phyloP scores from a whole-genome alignment of 2,113 vertebrate species.

The Solenodon paradoxus region DNA sequence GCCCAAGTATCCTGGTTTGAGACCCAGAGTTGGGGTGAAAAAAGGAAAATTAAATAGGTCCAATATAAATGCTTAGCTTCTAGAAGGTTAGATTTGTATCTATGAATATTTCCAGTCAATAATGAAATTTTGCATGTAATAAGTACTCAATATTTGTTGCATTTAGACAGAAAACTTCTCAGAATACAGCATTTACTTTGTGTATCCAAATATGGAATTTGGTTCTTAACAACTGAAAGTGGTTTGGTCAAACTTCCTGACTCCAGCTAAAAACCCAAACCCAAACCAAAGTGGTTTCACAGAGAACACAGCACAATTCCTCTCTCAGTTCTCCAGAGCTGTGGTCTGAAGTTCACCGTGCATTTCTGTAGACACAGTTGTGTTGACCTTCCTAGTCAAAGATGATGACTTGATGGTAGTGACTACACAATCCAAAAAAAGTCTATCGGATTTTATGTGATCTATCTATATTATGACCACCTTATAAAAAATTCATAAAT shows the following conservation, averaged over 20 bases:
- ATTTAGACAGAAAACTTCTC: slow-evolving; percentile 11
- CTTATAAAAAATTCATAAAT: neutral
- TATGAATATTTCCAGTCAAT: neutral
- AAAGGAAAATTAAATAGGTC: neutral
- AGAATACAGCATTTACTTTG: neutral
- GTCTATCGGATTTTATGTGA: neutral
- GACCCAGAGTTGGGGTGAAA: too few species aligned
- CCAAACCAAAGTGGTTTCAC: neutral
- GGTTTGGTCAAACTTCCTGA: neutral
- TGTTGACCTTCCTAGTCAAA: neutral
- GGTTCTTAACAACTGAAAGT: neutral
- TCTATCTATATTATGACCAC: neutral
- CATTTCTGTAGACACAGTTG: neutral
- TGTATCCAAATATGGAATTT: neutral
- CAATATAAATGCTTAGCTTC: neutral
- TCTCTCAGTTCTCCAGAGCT: neutral
- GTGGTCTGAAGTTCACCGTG: neutral
- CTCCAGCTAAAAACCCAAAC: neutral
- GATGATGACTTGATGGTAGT: neutral
- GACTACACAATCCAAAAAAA: neutral
- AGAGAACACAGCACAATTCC: neutral
- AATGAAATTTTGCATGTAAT: neutral
- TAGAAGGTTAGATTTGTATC: neutral
- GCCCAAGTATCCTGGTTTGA: too few species aligned
- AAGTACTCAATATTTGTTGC: neutral